Evolutionary conservation across 2,797 vertebrate genomes (phyloP), one percentile per base, ranked within the genome.

Genomic region (Sebastes taczanowskii): DNA sequence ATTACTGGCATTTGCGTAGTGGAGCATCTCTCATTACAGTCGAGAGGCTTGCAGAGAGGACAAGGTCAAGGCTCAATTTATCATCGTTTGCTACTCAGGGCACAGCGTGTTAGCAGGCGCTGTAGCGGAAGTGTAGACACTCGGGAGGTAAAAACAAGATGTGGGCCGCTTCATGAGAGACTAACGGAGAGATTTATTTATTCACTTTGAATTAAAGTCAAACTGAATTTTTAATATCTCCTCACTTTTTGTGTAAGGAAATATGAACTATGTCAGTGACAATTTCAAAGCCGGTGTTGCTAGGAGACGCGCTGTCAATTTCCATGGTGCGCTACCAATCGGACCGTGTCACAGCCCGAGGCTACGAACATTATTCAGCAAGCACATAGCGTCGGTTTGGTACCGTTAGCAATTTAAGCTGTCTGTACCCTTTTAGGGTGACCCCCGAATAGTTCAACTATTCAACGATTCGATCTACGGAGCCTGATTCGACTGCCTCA

Each of bases 31-130:
- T 90, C 77, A 87, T 93, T 93, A 92, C 82, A 90, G 75, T 82
- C 52, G 60, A 86, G 86, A 88, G 74, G 77, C 82, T 85, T 63
- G 77, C 85, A 75, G 72, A 84, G 87, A 88, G 82, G 90, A 89
- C 92, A 93, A 94, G 93, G 92, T 95, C 92, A 89, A 80, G 82
- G 80, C 90, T 90, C 81, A 82, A 80, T 94, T 91, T 81, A 93
- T 93, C 88, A 92, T 86, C 53, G 56, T 89, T 89, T 86, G 88
- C 86, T 77, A 58, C 83, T 86, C 56, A 64, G 84, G 86, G 72
- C 69, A 11, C 58, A 55, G 63, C 6, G 77, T 49, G 62, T 77
- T 69, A 77, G 83, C 71, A 30, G 63, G 11, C 53, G 20, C 61
- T 38, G 55, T 13, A 60, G 77, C 16, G 3, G n/a, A 77, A 83